A percentile compares a stretch with the other conserved stretches of the same genome.
Conservation (phyloP, 2,888 invertebrate species). For the Hirtodrosophila duncani region DNA sequence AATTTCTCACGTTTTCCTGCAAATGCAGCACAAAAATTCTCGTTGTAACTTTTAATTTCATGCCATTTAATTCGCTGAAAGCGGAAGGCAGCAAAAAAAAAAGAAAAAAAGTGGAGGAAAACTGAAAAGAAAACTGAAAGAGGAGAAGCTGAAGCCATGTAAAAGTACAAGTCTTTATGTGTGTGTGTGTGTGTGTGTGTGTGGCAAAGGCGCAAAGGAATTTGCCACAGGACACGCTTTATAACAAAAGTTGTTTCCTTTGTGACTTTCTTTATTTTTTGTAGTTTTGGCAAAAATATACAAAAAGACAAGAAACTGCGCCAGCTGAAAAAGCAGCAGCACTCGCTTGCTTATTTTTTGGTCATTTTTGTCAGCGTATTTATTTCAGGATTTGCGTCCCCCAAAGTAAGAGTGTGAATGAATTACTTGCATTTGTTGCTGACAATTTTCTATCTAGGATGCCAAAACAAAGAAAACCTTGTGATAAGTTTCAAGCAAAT, state of each 20-base stretch:
- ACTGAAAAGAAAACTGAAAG: constrained; percentile 5
- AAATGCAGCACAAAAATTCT: constrained; percentile 73
- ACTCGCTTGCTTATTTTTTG: too few relatives aligned
- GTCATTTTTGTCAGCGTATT: background rate
- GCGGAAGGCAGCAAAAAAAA: constrained; percentile 52
- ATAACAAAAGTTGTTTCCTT: constrained; percentile 61
- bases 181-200: constrained; percentile 25
- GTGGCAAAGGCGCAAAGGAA: constrained; percentile 39
- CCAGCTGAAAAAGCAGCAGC: constrained; percentile 1
- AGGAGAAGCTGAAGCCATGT: constrained; percentile 47
- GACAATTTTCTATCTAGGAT: too few relatives aligned
- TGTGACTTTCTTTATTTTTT: constrained; percentile 42
- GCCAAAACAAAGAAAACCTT: too few relatives aligned
- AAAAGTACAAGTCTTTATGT: constrained; percentile 33
- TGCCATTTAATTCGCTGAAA: constrained; percentile 74
- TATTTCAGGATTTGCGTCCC: too few relatives aligned
- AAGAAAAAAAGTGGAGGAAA: constrained; percentile 27
- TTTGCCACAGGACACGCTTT: constrained; percentile 69
- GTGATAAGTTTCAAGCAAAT: too few relatives aligned
- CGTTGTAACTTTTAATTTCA: constrained; percentile 73
- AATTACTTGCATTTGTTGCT: too few relatives aligned
- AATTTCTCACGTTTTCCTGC: constrained; percentile 72
- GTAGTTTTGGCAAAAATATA: constrained; percentile 1
- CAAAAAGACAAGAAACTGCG: constrained; percentile 15
- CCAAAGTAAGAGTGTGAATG: too few relatives aligned